Conservation (phyloP, 2,113 vertebrate species). For the Antennarius striatus region DNA sequence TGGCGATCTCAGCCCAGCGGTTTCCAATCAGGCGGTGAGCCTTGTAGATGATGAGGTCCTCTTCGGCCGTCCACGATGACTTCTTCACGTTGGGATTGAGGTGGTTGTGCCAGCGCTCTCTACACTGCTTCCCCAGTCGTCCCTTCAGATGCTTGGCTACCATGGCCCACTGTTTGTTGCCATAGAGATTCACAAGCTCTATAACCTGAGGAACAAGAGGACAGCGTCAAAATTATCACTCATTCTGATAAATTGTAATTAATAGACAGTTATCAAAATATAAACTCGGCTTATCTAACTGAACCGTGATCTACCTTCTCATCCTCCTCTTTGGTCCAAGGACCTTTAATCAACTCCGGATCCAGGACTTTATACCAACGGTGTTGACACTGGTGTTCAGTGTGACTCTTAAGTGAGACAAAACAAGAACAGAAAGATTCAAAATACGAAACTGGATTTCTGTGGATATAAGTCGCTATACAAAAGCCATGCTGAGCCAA, state of each 20-base stretch:
- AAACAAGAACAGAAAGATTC: not conserved
- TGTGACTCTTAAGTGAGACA: slow-evolving; percentile 82
- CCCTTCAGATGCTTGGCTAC: slow-evolving; percentile 97
- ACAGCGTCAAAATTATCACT: not conserved
- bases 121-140: slow-evolving; percentile 94
- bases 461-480: not conserved
- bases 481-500: no score
- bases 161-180: slow-evolving; percentile 96
- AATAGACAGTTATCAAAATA: no score
- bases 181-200: slow-evolving; percentile 92
- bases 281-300: not conserved
- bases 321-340: slow-evolving; percentile 99
- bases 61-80: slow-evolving; percentile 95
- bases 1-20: slow-evolving; percentile 98
- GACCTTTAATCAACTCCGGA: slow-evolving; percentile 94
- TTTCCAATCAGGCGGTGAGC: slow-evolving; percentile 95
- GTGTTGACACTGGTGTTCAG: slow-evolving; percentile 95
- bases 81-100: slow-evolving; percentile 98
- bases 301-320: slow-evolving; percentile 83
- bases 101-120: slow-evolving; percentile 98
- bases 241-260: not conserved
- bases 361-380: slow-evolving; percentile 96
- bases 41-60: slow-evolving; percentile 96
- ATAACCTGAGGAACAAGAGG: slow-evolving; percentile 84
- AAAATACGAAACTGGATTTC: not conserved